phyloP scores from a whole-genome alignment of 2,797 vertebrate species.

The Malacoraja senta region DNA sequence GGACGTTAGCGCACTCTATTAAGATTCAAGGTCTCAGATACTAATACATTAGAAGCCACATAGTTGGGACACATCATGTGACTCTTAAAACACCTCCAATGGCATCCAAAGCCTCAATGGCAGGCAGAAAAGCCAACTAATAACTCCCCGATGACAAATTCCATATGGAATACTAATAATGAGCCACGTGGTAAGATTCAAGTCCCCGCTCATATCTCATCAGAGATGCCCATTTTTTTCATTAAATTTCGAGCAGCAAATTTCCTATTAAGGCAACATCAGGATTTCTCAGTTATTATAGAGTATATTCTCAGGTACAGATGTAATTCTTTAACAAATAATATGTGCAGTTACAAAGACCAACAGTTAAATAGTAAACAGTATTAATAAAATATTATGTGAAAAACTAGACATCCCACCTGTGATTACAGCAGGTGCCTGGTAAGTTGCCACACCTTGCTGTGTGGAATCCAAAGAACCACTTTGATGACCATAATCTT shows the following conservation, averaged over 20 bases:
- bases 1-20: no score
- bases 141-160: no score
- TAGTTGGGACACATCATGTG: no score
- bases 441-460: background rate
- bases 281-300: background rate
- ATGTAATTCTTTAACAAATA: background rate
- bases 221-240: background rate
- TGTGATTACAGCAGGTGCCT: constrained; percentile 16
- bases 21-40: no score
- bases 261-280: background rate
- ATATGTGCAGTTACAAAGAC: no score
- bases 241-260: no score
- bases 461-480: constrained; percentile 6
- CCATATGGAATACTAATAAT: background rate
- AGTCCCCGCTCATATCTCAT: background rate
- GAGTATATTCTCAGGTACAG: background rate
- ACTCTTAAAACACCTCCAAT: no score
- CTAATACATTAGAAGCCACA: no score
- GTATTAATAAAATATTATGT: background rate
- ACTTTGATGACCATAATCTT: constrained; percentile 29
- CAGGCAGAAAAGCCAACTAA: no score
- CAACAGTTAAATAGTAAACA: background rate
- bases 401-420: background rate
- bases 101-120: no score
- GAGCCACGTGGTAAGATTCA: background rate